Percentiles rank a stretch among this genome's conserved stretches.
phyloP scores from a whole-genome alignment of 2,797 vertebrate species.

The Pseudocheirus occidentalis region DNA sequence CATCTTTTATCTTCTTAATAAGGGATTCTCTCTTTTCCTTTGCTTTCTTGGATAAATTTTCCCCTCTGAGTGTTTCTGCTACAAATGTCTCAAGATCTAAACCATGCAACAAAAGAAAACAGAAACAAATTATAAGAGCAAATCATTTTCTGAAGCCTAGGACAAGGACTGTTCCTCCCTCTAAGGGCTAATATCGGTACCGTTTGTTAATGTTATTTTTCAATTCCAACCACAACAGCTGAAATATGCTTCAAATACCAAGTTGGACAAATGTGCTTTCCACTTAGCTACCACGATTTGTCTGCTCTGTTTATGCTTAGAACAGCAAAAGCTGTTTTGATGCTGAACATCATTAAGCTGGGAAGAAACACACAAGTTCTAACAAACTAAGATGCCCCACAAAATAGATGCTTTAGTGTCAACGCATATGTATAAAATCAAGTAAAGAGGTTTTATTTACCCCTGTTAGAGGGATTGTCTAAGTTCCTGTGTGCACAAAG shows the following conservation, averaged over 20 bases:
- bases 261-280: slow-evolving; percentile 82
- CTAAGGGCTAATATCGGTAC: slow-evolving; percentile 65
- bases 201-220: slow-evolving; percentile 79
- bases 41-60: slow-evolving; percentile 94
- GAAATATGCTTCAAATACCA: slow-evolving; percentile 80
- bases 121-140: slow-evolving; percentile 70
- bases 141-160: slow-evolving; percentile 73
- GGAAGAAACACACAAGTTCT: slow-evolving; percentile 77
- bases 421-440: slow-evolving; percentile 77
- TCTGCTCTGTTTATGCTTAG: slow-evolving; percentile 82
- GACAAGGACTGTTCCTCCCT: slow-evolving; percentile 65
- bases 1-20: slow-evolving; percentile 93
- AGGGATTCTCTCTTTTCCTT: slow-evolving; percentile 93
- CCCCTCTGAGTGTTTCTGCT: slow-evolving; percentile 90
- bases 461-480: slow-evolving; percentile 73
- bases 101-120: slow-evolving; percentile 77
- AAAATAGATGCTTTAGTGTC: slow-evolving; percentile 80
- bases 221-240: slow-evolving; percentile 66
- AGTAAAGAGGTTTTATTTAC: slow-evolving; percentile 77
- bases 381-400: slow-evolving; percentile 81
- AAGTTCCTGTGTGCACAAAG: slow-evolving; percentile 66
- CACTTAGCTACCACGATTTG: slow-evolving; percentile 74
- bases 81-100: slow-evolving; percentile 94
- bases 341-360: slow-evolving; percentile 80
- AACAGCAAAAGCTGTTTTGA: slow-evolving; percentile 82